These are phyloP conservation scores for Esperia sulphurella DNA, from an alignment of 2,888 invertebrate genomes.

Conservation along the genomic window DNA sequence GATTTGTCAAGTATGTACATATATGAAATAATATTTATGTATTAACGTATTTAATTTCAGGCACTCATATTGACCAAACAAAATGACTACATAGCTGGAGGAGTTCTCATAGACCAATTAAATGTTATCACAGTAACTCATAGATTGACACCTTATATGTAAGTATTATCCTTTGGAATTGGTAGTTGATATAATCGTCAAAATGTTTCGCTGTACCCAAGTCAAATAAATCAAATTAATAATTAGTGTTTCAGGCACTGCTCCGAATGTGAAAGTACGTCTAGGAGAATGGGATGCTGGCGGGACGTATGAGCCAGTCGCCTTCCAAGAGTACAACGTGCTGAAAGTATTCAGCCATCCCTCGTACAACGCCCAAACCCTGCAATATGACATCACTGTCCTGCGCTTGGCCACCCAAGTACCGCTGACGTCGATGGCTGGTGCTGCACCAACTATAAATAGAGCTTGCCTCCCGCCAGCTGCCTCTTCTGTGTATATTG, in stretches of 20 bases:
- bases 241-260: slow-evolving; percentile 61
- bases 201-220: not conserved
- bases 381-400: slow-evolving; percentile 91
- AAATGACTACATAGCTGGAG: slow-evolving; percentile 85
- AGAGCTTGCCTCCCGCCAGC: slow-evolving; percentile 81
- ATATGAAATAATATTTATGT: no score
- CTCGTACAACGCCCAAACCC: slow-evolving; percentile 83
- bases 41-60: slow-evolving; percentile 43
- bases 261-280: slow-evolving; percentile 81
- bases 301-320: slow-evolving; percentile 81
- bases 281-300: slow-evolving; percentile 88
- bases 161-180: slow-evolving; percentile 36
- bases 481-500: slow-evolving; percentile 52
- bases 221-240: not conserved
- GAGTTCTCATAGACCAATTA: slow-evolving; percentile 82
- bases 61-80: slow-evolving; percentile 77
- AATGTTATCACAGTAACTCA: slow-evolving; percentile 88
- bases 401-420: slow-evolving; percentile 82
- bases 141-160: slow-evolving; percentile 80
- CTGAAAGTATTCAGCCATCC: slow-evolving; percentile 81
- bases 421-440: slow-evolving; percentile 60
- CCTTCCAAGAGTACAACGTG: slow-evolving; percentile 81
- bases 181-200: not conserved
- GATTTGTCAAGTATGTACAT: no score
- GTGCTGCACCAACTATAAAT: slow-evolving; percentile 77